Conservation (phyloP, 1,140 invertebrate species). For the Drosophila pectinifera region DNA sequence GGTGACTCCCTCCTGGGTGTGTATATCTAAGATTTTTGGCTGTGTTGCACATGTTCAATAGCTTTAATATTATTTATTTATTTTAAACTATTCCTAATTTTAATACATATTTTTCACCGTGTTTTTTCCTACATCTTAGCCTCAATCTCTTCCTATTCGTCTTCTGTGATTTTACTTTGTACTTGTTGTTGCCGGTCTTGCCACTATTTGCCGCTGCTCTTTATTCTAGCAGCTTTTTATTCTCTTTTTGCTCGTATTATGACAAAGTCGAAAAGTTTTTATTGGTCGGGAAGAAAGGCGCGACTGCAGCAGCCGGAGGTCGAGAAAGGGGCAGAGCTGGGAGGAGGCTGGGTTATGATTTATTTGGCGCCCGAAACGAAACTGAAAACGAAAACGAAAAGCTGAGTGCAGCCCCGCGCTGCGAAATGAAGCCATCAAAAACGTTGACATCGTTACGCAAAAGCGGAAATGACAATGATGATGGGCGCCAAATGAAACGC, state of each 20-base stretch:
- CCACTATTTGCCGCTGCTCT: slow-evolving; percentile 19
- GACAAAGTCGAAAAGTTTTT: slow-evolving; percentile 81
- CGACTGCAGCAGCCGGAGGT: not conserved
- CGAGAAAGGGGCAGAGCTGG: not conserved
- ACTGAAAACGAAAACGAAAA: slow-evolving; percentile 45
- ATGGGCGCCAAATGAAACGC: slow-evolving; percentile 49
- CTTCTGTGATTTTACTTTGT: slow-evolving; percentile 59
- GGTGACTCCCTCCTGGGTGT: no score
- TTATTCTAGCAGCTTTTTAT: slow-evolving; percentile 24
- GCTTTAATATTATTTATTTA: no score
- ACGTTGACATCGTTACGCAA: slow-evolving; percentile 79
- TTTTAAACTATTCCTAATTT: no score
- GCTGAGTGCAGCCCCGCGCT: slow-evolving; percentile 31
- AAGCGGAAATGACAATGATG: slow-evolving; percentile 81
- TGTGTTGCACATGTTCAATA: no score
- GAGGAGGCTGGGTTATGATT: slow-evolving; percentile 62
- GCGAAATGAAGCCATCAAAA: slow-evolving; percentile 82
- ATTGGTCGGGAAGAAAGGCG: slow-evolving; percentile 40
- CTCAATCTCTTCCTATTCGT: not conserved
- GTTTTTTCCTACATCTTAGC: not conserved
- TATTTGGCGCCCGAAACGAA: slow-evolving; percentile 61
- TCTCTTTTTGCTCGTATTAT: slow-evolving; percentile 60
- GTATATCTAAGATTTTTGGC: no score
- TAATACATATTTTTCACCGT: not conserved
- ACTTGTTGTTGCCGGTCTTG: slow-evolving; percentile 27